Evolutionary conservation across 2,113 vertebrate genomes (phyloP).

Genomic region (Phasianus colchicus): DNA sequence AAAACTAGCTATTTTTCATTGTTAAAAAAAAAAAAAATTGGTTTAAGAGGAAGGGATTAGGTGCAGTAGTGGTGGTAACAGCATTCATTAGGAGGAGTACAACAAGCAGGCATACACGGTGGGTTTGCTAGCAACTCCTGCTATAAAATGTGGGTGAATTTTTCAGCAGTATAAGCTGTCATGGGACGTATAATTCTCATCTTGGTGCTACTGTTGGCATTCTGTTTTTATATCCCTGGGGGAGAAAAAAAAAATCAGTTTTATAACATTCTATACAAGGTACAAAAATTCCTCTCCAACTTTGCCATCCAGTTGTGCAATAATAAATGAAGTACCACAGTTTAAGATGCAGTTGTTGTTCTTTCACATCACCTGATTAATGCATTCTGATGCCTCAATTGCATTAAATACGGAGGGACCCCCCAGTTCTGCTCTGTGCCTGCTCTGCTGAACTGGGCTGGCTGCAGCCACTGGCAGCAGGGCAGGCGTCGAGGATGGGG

Average conservation of each 20-base stretch:
- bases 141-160: conserved; percentile 15
- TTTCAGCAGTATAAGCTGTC: not conserved
- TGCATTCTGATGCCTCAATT: not conserved
- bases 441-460: not conserved
- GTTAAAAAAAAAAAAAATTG: not conserved
- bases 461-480: not conserved
- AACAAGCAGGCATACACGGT: not conserved
- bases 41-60: conserved; percentile 18
- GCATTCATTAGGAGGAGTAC: conserved; percentile 5
- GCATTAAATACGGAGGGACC: not conserved
- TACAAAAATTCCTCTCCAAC: not conserved
- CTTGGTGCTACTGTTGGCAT: conserved; percentile 7
- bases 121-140: not conserved
- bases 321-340: conserved; percentile 60
- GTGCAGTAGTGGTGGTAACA: not conserved
- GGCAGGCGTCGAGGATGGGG: not conserved
- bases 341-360: conserved; percentile 46
- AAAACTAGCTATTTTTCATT: not conserved
- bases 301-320: conserved; percentile 41
- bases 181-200: not conserved
- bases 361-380: conserved; percentile 40
- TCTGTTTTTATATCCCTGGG: not conserved
- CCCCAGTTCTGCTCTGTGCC: not conserved
- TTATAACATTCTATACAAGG: not conserved
- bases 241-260: not conserved